A percentile compares a stretch with the other conserved stretches of the same genome.
Evolutionary conservation across 2,888 invertebrate species (phyloP).

Genomic region (Meteorus cinctellus): DNA sequence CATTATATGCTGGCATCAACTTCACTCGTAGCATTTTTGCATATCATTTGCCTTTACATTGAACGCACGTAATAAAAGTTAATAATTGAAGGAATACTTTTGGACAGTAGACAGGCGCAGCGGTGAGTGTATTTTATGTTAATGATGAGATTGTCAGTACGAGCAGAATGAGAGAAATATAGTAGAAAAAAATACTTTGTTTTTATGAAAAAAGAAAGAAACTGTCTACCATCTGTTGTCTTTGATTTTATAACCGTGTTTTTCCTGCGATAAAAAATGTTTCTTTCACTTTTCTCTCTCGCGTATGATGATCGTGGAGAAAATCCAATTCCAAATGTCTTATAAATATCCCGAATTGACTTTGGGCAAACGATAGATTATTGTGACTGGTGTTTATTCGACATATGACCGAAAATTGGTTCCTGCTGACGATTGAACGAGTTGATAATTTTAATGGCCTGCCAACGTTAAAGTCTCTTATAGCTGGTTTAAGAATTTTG

Average conservation of each 20-base stretch:
- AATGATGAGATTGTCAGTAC: not conserved
- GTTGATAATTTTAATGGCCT: too few species aligned
- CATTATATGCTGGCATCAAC: not conserved
- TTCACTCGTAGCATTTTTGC: not conserved
- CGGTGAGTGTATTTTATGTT: not conserved
- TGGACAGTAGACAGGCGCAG: not conserved
- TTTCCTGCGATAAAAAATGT: not conserved
- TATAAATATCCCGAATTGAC: too few species aligned
- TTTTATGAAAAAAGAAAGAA: not conserved
- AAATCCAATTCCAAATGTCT: too few species aligned
- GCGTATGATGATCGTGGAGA: too few species aligned
- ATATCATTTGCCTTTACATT: not conserved
- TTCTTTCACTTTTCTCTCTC: too few species aligned
- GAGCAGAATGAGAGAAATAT: not conserved
- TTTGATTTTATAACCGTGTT: not conserved
- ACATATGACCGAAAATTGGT: too few species aligned
- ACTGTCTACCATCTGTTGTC: not conserved
- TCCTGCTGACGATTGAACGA: too few species aligned
- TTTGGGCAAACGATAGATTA: too few species aligned
- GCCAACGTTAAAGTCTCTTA: too few species aligned
- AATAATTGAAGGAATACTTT: constrained; percentile 38
- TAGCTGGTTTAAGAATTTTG: too few species aligned
- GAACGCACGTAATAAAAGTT: constrained; percentile 42
- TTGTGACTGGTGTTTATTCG: too few species aligned
- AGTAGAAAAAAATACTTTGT: too few species aligned